Base-by-base conservation (phyloP, 2,113 vertebrate species). In the Craseonycteris thonglongyai region DNA sequence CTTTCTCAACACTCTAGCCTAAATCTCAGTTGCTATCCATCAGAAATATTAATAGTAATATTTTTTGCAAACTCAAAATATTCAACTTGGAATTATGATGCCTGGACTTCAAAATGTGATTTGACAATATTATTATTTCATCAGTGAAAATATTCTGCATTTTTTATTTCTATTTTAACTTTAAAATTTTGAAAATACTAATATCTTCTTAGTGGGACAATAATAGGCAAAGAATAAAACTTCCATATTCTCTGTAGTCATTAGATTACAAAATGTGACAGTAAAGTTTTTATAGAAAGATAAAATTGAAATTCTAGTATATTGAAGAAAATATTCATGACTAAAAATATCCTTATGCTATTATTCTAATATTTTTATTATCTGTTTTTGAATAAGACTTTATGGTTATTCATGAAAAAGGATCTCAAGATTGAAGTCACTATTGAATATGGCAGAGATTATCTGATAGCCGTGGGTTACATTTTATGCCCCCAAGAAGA, bases 151-250 rank as follows among this genome's bases (percentile, higher is more conserved):
- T 68, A 74, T 42, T 6, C 10, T 51, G 13, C 15, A 88, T 51
- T 71, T 69, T 58, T 61, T 11, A 95, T 80, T 91, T 74, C 2
- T 75, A 45, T 75, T 82, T 90, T 80, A 87, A 93, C 54, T 96
- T 95, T 93, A 56, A 92, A 35, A 16, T 92, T 89, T 35, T 90
- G 68, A 45, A 91, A 87, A 87, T 92, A 94, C 47, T 87, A 35
- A 6, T 65, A 45, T 79, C 72, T 40, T 92, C 26, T 82, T 72
- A 30, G 19, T 2, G 72, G 75, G 72, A 65, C 42, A 83, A 56
- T 87, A 90, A 83, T 85, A 71, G 13, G 22, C 30, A 71, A 72
- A 33, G 33, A 35, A 90, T 68, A 83, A 4, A 83, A 63, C 42
- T 74, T 95, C 71, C 38, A 89, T 40, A 65, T 80, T 75, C 33